Evolutionary conservation across 2,888 invertebrate species (phyloP).

Genomic region (Perdita meconis): DNA sequence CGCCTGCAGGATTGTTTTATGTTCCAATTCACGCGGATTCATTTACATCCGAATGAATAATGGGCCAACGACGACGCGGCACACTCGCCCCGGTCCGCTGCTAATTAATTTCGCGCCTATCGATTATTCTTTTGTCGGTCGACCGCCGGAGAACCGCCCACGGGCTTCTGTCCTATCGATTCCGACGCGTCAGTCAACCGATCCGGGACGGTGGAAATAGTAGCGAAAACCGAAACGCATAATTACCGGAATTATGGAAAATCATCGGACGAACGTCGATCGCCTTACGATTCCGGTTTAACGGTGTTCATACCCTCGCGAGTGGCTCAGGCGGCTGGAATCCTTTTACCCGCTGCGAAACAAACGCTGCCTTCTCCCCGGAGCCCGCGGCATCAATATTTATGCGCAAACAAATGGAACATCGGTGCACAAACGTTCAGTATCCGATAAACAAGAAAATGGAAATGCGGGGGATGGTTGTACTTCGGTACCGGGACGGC

Average conservation of each 20-base stretch:
- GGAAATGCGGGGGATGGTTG: constrained; percentile 41
- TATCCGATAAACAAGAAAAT: constrained; percentile 66
- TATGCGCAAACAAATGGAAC: constrained; percentile 67
- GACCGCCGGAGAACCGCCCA: background rate
- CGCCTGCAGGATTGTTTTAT: constrained; percentile 30
- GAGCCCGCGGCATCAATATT: constrained; percentile 68
- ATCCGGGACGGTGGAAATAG: no score
- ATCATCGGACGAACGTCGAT: no score
- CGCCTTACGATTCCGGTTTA: no score
- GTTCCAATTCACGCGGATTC: constrained; percentile 49
- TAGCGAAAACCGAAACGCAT: no score
- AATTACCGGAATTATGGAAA: no score
- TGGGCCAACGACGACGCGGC: constrained; percentile 33
- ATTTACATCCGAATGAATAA: constrained; percentile 61
- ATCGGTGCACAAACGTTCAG: constrained; percentile 45
- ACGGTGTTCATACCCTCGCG: constrained; percentile 14
- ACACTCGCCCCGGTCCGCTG: constrained; percentile 9
- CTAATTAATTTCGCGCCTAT: constrained; percentile 64
- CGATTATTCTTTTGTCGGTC: constrained; percentile 63
- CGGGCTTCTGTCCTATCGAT: constrained; percentile 1
- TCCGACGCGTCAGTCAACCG: background rate
- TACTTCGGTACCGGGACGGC: background rate
- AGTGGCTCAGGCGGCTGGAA: no score
- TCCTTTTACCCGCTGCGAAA: constrained; percentile 39
- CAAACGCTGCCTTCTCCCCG: constrained; percentile 47